Conservation (phyloP, 2,888 invertebrate species). For the Nomada ferruginata region DNA sequence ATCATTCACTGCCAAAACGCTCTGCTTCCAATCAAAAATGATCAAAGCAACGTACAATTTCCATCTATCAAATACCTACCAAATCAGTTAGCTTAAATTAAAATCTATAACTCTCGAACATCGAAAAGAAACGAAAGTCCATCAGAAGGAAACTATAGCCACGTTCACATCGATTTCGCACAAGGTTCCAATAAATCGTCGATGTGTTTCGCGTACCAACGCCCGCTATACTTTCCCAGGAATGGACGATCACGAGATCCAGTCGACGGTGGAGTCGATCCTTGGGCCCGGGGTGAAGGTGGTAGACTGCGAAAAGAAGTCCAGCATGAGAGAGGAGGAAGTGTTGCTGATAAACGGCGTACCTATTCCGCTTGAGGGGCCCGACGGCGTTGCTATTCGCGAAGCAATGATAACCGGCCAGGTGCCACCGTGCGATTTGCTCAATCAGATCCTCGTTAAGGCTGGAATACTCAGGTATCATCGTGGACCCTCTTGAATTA, state of each 20-base stretch:
- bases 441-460: constrained; percentile 88
- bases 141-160: not conserved
- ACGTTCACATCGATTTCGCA: constrained; percentile 68
- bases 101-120: not conserved
- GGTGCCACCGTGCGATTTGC: constrained; percentile 89
- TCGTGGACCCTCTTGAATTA: constrained; percentile 54
- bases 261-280: constrained; percentile 90
- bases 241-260: constrained; percentile 90
- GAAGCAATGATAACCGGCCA: constrained; percentile 89
- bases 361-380: constrained; percentile 88
- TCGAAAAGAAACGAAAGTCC: not conserved
- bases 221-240: constrained; percentile 64
- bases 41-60: too few species aligned
- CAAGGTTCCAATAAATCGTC: constrained; percentile 58
- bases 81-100: not conserved
- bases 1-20: too few species aligned
- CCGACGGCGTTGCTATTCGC: constrained; percentile 89
- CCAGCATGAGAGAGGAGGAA: constrained; percentile 90
- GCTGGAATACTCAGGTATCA: constrained; percentile 86
- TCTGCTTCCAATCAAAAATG: too few species aligned
- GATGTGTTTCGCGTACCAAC: constrained; percentile 40
- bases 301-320: constrained; percentile 90
- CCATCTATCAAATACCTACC: not conserved
- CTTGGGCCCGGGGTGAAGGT: constrained; percentile 90
- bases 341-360: constrained; percentile 89